Percentiles rank a stretch among this genome's conserved stretches.
Conservation (phyloP, 1,140 invertebrate species). For the Drosophila elegans region DNA sequence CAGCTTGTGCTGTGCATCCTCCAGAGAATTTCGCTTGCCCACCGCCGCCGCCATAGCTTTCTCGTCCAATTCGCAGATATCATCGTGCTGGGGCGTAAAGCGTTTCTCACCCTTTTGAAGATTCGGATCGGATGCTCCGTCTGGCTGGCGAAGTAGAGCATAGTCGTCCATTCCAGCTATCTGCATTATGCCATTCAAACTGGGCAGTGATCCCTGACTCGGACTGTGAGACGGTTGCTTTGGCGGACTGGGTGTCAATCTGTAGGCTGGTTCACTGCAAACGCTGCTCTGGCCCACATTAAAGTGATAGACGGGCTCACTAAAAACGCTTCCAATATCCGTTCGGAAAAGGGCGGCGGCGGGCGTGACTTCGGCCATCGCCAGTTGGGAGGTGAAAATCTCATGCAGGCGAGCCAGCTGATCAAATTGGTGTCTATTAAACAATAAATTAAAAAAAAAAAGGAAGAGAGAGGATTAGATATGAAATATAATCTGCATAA, state of each 20-base stretch:
- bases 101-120: slow-evolving; percentile 89
- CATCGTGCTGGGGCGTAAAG: slow-evolving; percentile 69
- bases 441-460: neutral
- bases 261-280: slow-evolving; percentile 86
- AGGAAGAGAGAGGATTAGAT: neutral
- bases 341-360: slow-evolving; percentile 86
- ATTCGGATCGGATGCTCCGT: slow-evolving; percentile 96
- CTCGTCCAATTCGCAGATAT: slow-evolving; percentile 84
- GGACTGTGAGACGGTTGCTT: slow-evolving; percentile 80
- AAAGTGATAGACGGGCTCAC: slow-evolving; percentile 91
- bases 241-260: slow-evolving; percentile 83
- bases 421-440: slow-evolving; percentile 87
- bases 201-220: slow-evolving; percentile 81
- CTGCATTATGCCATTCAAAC: slow-evolving; percentile 85
- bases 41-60: slow-evolving; percentile 86
- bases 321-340: slow-evolving; percentile 91
- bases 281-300: slow-evolving; percentile 90
- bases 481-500: too few relatives aligned
- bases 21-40: slow-evolving; percentile 87
- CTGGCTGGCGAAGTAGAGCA: slow-evolving; percentile 92
- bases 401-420: slow-evolving; percentile 89
- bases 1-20: slow-evolving; percentile 87
- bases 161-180: slow-evolving; percentile 87
- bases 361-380: slow-evolving; percentile 90
- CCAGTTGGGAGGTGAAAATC: slow-evolving; percentile 88